Percentiles rank a stretch among this genome's conserved stretches.
Evolutionary conservation across 2,113 vertebrate species (phyloP).

Genomic region (Ornithorhynchus anatinus): DNA sequence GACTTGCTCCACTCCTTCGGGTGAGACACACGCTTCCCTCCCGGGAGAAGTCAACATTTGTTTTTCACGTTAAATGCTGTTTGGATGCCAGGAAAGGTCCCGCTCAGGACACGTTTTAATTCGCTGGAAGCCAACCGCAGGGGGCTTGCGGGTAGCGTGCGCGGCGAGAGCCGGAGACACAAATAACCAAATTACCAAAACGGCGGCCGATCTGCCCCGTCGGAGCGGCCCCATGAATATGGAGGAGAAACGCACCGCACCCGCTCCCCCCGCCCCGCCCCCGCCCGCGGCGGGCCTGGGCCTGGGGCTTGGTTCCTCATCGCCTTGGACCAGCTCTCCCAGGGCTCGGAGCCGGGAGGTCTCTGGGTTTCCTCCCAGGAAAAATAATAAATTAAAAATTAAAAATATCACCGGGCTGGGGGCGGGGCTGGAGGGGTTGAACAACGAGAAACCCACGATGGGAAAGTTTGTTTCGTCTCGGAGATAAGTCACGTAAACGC

Average conservation of each 20-base stretch:
- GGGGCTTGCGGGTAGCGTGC: conserved; percentile 84
- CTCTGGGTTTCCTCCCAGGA: too few species aligned
- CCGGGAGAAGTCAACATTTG: conserved; percentile 85
- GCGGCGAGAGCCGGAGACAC: conserved; percentile 79
- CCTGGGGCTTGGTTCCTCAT: too few species aligned
- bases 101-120: conserved; percentile 83
- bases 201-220: conserved; percentile 81
- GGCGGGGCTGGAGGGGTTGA: conserved; percentile 68
- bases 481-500: conserved; percentile 67
- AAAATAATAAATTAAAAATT: too few species aligned
- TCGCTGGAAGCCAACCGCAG: conserved; percentile 81
- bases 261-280: too few species aligned
- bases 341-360: too few species aligned
- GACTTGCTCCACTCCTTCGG: too few species aligned
- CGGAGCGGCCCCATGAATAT: conserved; percentile 88
- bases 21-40: conserved; percentile 77
- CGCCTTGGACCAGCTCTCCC: too few species aligned
- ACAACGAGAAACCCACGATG: conserved; percentile 35
- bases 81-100: conserved; percentile 78
- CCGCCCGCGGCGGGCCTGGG: too few species aligned
- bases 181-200: conserved; percentile 89
- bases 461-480: conserved; percentile 78
- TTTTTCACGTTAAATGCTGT: conserved; percentile 84
- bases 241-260: too few species aligned
- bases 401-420: conserved; percentile 72